These are phyloP conservation scores for Lasioglossum pauxillum DNA, from an alignment of 2,888 invertebrate species.

Conservation along the genomic window DNA sequence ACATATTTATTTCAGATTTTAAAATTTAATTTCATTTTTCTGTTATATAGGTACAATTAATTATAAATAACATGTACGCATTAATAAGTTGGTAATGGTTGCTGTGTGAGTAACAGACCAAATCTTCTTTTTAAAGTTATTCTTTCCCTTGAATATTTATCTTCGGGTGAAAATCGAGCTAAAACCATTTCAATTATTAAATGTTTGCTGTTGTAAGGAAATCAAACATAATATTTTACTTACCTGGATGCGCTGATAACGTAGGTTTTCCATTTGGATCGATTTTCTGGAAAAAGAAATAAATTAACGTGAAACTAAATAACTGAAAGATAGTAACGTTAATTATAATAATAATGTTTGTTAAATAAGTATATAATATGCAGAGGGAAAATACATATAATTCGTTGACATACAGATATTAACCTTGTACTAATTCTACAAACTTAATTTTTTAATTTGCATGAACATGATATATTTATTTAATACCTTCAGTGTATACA, in stretches of 20 bases:
- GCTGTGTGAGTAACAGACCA: slow-evolving; percentile 93
- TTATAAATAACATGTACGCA: not conserved
- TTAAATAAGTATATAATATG: not conserved
- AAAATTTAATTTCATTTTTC: slow-evolving; percentile 16
- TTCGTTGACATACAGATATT: not conserved
- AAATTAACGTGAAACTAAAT: not conserved
- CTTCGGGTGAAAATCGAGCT: slow-evolving; percentile 98
- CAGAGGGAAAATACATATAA: not conserved
- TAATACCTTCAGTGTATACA: slow-evolving; percentile 93
- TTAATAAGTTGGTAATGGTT: slow-evolving; percentile 87
- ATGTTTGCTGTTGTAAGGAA: not conserved
- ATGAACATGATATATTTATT: slow-evolving; percentile 1
- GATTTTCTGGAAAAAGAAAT: slow-evolving; percentile 88
- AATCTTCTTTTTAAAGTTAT: slow-evolving; percentile 96
- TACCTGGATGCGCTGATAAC: slow-evolving; percentile 94
- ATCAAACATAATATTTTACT: slow-evolving; percentile 29
- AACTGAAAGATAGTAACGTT: not conserved
- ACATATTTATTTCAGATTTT: not conserved
- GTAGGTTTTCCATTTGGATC: slow-evolving; percentile 93
- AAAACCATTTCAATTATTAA: slow-evolving; percentile 78
- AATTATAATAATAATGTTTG: not conserved
- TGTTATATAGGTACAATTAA: not conserved
- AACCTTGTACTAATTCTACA: not conserved
- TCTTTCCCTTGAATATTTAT: slow-evolving; percentile 95
- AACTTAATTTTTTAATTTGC: not conserved